Evolutionary conservation across 2,797 vertebrate species (phyloP).

Genomic region (Setipinna tenuifilis): DNA sequence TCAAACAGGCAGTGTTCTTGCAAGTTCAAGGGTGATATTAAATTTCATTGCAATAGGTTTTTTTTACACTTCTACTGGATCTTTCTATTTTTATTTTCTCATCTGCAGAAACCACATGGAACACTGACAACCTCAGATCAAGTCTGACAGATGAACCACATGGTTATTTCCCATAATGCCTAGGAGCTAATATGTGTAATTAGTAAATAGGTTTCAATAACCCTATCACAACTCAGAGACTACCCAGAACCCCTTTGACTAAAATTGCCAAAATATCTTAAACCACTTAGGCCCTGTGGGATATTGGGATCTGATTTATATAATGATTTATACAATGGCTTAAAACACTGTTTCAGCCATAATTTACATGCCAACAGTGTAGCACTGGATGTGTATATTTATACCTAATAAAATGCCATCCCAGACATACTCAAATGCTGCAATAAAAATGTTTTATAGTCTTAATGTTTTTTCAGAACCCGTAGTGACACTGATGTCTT

Average conservation of each 20-base stretch:
- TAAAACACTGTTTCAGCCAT: neutral
- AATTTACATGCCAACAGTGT: neutral
- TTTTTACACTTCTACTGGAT: neutral
- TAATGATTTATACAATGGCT: conserved; percentile 8
- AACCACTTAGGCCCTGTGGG: conserved; percentile 29
- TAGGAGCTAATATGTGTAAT: conserved; percentile 30
- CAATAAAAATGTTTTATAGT: neutral
- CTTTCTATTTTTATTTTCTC: neutral
- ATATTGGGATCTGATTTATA: neutral
- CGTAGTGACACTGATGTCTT: neutral
- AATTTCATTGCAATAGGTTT: neutral
- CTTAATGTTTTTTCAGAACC: neutral
- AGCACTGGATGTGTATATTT: neutral
- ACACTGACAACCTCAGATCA: neutral
- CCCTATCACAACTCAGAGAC: conserved; percentile 23
- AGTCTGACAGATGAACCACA: neutral
- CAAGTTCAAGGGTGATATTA: neutral
- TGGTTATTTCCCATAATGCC: neutral
- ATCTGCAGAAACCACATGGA: neutral
- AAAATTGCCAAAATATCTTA: conserved; percentile 42
- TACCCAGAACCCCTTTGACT: neutral
- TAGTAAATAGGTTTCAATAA: conserved; percentile 39
- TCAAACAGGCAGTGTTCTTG: neutral
- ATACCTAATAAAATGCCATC: neutral
- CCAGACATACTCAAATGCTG: neutral